Base-by-base conservation (phyloP, 2,113 vertebrate species). In the Dicentrarchus labrax region DNA sequence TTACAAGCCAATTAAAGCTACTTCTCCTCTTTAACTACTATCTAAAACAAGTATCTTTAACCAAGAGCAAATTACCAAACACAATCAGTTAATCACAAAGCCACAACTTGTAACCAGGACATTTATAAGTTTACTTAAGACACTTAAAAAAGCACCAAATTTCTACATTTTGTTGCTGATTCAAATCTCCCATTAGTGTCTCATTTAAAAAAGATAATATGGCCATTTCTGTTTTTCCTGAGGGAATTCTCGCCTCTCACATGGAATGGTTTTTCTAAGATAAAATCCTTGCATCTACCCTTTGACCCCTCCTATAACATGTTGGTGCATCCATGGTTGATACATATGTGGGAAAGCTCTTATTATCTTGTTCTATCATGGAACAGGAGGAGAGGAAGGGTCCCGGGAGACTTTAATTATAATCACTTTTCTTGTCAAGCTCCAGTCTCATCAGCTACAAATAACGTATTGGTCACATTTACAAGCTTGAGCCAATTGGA, bases 271-370 rank as follows among this genome's bases (percentile, higher is more conserved):
- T 70, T 75, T 88, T 24, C 54, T 7, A 12, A 71, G 77, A 85
- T 85, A 83, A 81, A 78, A 72, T 59, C 78, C 30, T 62, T 59
- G 19, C 19, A 54, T 70, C n/a, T 54, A 45, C n/a, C 76, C 85
- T 93, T 84, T 92, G 86, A 87, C 90, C 78, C 59, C 68, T 69
- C 1, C 21, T 70, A 15, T 59, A 64, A 68, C 79, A 77, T 53
- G 11, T 50, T 54, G 54, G 39, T 64, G 72, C 21, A 75, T 83
- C 24, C 13, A 21, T 68, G 66, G 50, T 66, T 78, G 65, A 82
- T 69, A 65, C 30, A 65, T 83, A 85, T 86, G 80, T 90, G 88
- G 82, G 88, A 92, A 62, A 57, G 83, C 67, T 92, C 81, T 71
- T 84, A 84, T 67, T 80, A 77, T 57, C 56, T 50, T 65, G 71